These are phyloP conservation scores for Strix uralensis DNA, from an alignment of 2,113 vertebrate species.

Conservation along the genomic window DNA sequence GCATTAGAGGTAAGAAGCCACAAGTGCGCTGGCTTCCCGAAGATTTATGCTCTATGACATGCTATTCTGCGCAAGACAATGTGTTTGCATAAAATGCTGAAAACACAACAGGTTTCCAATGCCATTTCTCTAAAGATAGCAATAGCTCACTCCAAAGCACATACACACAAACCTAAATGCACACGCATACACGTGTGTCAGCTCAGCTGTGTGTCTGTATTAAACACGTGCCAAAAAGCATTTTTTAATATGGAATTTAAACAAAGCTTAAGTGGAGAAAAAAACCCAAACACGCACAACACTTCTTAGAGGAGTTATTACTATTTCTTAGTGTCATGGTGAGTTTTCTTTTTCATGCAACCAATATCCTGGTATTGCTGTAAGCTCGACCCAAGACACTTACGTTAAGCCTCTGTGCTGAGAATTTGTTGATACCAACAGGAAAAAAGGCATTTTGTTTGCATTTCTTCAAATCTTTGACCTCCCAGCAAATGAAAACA, in stretches of 20 bases:
- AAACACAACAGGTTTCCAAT: constrained; percentile 12
- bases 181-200: not conserved
- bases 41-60: not conserved
- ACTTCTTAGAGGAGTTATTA: not conserved
- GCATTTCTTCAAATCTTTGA: not conserved
- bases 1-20: not conserved
- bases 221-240: not conserved
- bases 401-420: not conserved
- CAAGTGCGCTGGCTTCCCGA: not conserved
- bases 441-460: not conserved
- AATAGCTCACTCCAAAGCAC: not conserved
- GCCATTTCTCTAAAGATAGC: constrained; percentile 13
- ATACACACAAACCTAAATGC: not conserved
- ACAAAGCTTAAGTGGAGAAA: not conserved
- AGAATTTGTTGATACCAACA: not conserved
- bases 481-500: not conserved
- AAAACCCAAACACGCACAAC: rapidly evolving
- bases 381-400: not conserved
- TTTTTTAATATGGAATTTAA: not conserved
- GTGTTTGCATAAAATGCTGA: constrained; percentile 47
- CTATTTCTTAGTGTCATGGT: not conserved
- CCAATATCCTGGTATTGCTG: not conserved
- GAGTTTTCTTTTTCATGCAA: not conserved
- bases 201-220: not conserved
- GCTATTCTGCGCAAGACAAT: not conserved